These are phyloP conservation scores for Tillus elongatus DNA, from an alignment of 2,888 invertebrate species.

Conservation along the genomic window DNA sequence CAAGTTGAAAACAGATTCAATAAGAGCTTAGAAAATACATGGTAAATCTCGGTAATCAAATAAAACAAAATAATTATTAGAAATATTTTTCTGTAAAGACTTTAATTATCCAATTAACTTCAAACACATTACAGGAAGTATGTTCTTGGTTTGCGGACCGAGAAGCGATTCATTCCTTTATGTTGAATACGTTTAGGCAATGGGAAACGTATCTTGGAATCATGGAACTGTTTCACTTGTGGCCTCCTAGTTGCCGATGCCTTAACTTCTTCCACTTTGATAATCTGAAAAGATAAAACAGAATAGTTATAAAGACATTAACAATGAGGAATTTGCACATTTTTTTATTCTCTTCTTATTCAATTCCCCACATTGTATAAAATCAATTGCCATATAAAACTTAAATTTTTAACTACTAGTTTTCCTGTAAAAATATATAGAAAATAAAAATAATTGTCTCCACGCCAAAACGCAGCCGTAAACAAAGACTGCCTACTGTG, in stretches of 20 bases:
- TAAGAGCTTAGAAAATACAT: too few relatives aligned
- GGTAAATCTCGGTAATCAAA: too few relatives aligned
- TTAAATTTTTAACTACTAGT: not conserved
- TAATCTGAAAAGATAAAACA: conserved; percentile 59
- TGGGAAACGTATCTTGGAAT: conserved; percentile 93
- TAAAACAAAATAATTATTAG: too few relatives aligned
- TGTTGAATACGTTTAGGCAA: conserved; percentile 84
- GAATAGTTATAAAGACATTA: conserved; percentile 5
- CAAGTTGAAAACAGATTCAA: too few relatives aligned
- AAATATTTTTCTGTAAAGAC: too few relatives aligned
- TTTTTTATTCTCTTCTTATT: too few relatives aligned
- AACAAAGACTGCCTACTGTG: too few relatives aligned
- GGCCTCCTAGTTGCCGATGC: conserved; percentile 85
- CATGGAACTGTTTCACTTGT: conserved; percentile 97
- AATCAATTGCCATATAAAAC: too few relatives aligned
- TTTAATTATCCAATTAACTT: conserved; percentile 21
- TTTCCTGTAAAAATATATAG: too few relatives aligned
- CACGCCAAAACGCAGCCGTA: too few relatives aligned
- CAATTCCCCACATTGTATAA: too few relatives aligned
- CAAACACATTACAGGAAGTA: conserved; percentile 51
- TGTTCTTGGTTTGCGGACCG: conserved; percentile 71
- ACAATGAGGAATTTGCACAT: conserved; percentile 3
- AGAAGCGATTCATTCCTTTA: conserved; percentile 76
- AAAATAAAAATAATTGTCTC: too few relatives aligned
- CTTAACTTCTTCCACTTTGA: conserved; percentile 88